Evolutionary conservation across 2,797 vertebrate species (phyloP), one percentile per base, ranked within the genome.

Genomic region (Ispidina lecontei): DNA sequence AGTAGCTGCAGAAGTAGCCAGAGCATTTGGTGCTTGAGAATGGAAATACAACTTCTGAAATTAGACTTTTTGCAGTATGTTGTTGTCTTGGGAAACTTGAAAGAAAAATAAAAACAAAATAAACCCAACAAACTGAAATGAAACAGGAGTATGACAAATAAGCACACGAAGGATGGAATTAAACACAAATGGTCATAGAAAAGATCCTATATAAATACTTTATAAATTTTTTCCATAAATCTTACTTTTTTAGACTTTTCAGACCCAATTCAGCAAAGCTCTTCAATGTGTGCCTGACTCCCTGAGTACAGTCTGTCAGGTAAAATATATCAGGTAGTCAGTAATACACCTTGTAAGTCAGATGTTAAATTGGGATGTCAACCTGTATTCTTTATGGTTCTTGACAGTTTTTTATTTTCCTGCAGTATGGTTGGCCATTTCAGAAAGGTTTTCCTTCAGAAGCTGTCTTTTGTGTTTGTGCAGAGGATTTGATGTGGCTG

Each of bases 401-500:
- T 86, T 60, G 37, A 47, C 19, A 86, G 59, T 63, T 69, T 49
- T 78, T 78, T 20, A 29, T 28, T 70, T 78, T 88, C 9, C 39
- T 88, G 37, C 17, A 47, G 22, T 49, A 22, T 18, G 4, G 33
- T 20, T 82, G 60, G 9, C 49, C 10, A 17, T 75, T 78, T 72
- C 17, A 43, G 21, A 56, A 87, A 52, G 37, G 23, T 39, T 84
- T 75, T 65, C 16, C 31, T 59, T 72, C 33, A 60, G 64, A 79
- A 90, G 47, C 59, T 78, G 11, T 67, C 44, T 81, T 84, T 70
- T 79, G 67, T 92, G 52, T 89, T 88, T 92, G 73, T 22, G 29
- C 46, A 82, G 56, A 89, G 70, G 70, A 91, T 92, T 91, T 92
- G 52, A 56, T 52, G 55, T 55, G 69, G 74, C 70, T 92, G 92